Evolutionary conservation across 2,113 vertebrate genomes (phyloP).

Genomic region (Rhinolophus sinicus): DNA sequence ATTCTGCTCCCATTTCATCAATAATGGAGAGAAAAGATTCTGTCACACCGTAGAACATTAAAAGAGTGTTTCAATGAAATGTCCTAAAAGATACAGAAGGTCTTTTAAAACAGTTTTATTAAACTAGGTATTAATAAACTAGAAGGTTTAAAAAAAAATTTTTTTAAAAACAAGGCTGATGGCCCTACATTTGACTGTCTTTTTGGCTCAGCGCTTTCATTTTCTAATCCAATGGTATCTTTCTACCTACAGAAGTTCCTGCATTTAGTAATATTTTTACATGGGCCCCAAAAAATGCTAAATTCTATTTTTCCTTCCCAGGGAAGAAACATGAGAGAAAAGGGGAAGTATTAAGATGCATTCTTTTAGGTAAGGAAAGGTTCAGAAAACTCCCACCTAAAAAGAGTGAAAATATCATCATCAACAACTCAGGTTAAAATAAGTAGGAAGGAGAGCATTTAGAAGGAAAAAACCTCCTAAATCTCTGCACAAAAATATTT

Average conservation of each 20-base stretch:
- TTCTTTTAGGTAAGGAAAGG: constrained; percentile 15
- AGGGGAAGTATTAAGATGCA: background rate
- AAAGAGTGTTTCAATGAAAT: background rate
- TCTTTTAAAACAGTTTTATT: background rate
- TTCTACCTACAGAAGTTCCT: background rate
- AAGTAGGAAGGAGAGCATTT: background rate
- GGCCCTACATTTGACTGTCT: background rate
- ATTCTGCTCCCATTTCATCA: background rate
- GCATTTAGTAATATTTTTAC: background rate
- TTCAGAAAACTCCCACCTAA: background rate
- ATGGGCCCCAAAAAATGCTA: background rate
- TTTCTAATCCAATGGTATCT: background rate
- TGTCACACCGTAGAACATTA: background rate
- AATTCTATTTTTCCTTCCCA: background rate
- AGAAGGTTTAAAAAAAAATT: background rate
- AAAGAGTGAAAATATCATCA: background rate
- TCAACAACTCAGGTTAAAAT: background rate
- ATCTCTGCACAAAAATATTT: background rate
- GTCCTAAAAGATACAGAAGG: background rate
- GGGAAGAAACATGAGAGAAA: background rate
- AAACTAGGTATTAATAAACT: background rate
- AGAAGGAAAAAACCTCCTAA: constrained; percentile 1
- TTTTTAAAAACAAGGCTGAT: background rate
- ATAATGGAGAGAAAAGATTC: background rate
- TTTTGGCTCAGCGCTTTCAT: background rate